phyloP scores from a whole-genome alignment of 2,888 invertebrate species.

The Troilus luridus region DNA sequence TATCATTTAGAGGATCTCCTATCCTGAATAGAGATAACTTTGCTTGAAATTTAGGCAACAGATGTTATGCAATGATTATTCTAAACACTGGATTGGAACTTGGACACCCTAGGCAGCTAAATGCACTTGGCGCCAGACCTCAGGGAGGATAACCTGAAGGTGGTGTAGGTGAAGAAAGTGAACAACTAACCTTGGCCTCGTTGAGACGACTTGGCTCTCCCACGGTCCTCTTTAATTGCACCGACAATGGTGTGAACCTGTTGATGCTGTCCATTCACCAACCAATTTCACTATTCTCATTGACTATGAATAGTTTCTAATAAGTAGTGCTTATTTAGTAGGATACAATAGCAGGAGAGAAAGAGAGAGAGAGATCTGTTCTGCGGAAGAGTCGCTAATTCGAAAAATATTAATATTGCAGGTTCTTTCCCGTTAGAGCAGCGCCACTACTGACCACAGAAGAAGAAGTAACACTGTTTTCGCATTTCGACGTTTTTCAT shows the following conservation, averaged over 20 bases:
- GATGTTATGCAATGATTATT: not conserved
- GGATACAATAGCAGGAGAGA: not conserved
- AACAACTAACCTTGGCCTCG: conserved; percentile 29
- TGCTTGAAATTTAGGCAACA: not conserved
- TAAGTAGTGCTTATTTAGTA: not conserved
- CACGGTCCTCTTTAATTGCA: conserved; percentile 27
- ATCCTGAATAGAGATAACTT: not conserved
- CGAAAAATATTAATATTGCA: too few relatives aligned
- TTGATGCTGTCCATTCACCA: conserved; percentile 9
- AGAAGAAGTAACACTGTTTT: too few relatives aligned
- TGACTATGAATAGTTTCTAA: not conserved
- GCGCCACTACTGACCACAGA: too few relatives aligned
- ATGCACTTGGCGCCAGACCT: not conserved
- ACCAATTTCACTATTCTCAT: conserved; percentile 16
- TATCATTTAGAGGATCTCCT: not conserved
- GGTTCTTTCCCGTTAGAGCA: too few relatives aligned
- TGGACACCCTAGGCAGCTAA: not conserved
- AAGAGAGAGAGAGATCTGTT: not conserved
- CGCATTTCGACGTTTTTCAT: too few relatives aligned
- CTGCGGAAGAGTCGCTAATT: too few relatives aligned
- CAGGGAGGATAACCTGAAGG: not conserved
- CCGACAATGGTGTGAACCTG: conserved; percentile 34
- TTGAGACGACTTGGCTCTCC: not conserved
- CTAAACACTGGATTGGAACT: not conserved
- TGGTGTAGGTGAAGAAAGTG: not conserved